Evolutionary conservation across 2,797 vertebrate genomes (phyloP).

Genomic region (Chaetodon trifasciatus): DNA sequence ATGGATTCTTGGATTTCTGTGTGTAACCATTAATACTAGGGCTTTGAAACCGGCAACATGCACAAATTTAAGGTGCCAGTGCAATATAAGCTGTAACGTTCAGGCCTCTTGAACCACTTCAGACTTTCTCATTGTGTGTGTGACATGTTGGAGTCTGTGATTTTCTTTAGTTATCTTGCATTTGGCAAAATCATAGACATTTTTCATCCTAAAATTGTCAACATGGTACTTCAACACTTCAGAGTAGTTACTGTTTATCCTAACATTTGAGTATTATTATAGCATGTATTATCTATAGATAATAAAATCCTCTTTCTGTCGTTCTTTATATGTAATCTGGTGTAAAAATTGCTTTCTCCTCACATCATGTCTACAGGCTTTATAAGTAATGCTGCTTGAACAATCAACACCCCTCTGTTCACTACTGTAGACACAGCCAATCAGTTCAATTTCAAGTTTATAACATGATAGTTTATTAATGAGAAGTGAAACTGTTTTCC

Average conservation of each 20-base stretch:
- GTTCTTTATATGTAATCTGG: background rate
- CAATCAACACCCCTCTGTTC: constrained; percentile 45
- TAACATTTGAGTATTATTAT: background rate
- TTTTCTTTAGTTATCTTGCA: constrained; percentile 3
- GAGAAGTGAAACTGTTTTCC: constrained; percentile 85
- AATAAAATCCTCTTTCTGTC: background rate
- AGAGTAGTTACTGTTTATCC: background rate
- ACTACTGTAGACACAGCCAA: constrained; percentile 77
- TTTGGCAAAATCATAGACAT: background rate
- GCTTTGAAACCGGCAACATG: constrained; percentile 90
- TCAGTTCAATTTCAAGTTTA: constrained; percentile 82
- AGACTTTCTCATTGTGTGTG: background rate
- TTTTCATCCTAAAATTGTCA: background rate
- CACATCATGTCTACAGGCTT: background rate
- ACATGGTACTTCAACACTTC: background rate
- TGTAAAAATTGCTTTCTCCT: background rate
- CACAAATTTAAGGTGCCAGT: constrained; percentile 91
- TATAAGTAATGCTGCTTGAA: constrained; percentile 24
- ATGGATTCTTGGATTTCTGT: constrained; percentile 92
- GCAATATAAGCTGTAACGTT: constrained; percentile 82
- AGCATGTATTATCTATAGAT: background rate
- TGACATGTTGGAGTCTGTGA: background rate
- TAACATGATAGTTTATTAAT: constrained; percentile 85
- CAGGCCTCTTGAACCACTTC: constrained; percentile 77
- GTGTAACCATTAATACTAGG: constrained; percentile 93